Conservation (phyloP, 2,113 vertebrate species). For the Salvelinus namaycush region DNA sequence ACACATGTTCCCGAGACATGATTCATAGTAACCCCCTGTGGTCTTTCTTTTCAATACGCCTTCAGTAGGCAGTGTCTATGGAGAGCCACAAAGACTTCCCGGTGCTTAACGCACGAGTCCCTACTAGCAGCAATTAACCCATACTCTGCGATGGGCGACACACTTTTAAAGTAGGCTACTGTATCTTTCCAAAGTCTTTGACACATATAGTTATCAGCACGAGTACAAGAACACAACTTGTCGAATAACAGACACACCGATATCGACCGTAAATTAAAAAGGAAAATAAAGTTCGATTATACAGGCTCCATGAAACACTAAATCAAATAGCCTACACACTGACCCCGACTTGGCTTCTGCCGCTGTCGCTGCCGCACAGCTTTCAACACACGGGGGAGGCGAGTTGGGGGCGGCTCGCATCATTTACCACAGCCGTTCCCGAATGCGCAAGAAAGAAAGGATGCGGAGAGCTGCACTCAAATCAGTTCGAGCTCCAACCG, state of each 20-base stretch:
- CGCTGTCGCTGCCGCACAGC: neutral
- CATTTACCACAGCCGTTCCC: neutral
- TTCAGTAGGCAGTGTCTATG: neutral
- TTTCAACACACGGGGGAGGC: neutral
- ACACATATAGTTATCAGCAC: neutral
- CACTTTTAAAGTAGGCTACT: neutral
- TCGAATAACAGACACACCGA: neutral
- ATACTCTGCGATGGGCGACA: neutral
- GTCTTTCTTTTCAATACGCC: neutral
- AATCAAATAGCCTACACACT: neutral
- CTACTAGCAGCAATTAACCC: neutral
- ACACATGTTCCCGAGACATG: neutral
- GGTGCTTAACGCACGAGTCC: too few species aligned
- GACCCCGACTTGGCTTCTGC: neutral
- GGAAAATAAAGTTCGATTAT: too few species aligned
- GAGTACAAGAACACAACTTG: neutral
- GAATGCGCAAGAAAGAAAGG: conserved; percentile 12
- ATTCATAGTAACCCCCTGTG: neutral
- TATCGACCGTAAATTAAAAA: too few species aligned
- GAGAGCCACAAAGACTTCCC: too few species aligned
- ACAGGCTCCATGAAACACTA: too few species aligned
- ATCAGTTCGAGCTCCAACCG: neutral
- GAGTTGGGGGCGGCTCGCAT: neutral
- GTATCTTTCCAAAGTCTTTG: neutral
- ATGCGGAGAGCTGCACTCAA: neutral